Base-by-base conservation (phyloP, 35 echinoderm and acorn worm species). In the Patiria miniata region DNA sequence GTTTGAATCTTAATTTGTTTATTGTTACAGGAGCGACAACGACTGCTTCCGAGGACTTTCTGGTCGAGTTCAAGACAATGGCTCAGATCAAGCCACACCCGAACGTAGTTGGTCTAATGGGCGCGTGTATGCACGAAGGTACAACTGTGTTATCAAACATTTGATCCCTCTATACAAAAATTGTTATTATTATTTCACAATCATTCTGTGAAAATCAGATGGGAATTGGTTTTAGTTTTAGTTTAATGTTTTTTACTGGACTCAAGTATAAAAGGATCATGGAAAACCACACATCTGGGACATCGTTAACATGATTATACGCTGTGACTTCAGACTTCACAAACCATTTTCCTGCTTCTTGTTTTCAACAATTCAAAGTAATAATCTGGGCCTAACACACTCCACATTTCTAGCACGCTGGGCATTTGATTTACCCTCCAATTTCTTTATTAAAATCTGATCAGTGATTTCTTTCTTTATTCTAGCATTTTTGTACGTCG, bases 401-500 rank as follows among this genome's bases (percentile, higher is more conserved):
- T n/a, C n/a, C n/a, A n/a, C n/a, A n/a, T n/a, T n/a, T n/a, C n/a
- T n/a, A n/a, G n/a, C n/a, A n/a, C n/a, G n/a, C n/a, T n/a, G n/a
- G n/a, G n/a, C n/a, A n/a, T n/a, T n/a, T n/a, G n/a, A n/a, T n/a
- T n/a, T n/a, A n/a, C n/a, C n/a, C n/a, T n/a, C n/a, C n/a, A n/a
- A n/a, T n/a, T n/a, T n/a, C n/a, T n/a, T n/a, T n/a, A n/a, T n/a
- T n/a, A n/a, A n/a, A n/a, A n/a, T n/a, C n/a, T n/a, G n/a, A n/a
- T n/a, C n/a, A n/a, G 42, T 47, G 42, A 4, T 47, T 4, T 6
- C 42, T 47, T 47, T 47, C 42, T 12, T 47, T 12, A 47, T 12
- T 12, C 42, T 12, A 88, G 86, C 47, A 18, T 47, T 36, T 37
- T 57, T 88, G 37, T 88, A 88, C 78, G 86, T 88, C 12, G 77